These are phyloP conservation scores for Hydrochoerus hydrochaeris DNA, from an alignment of 2,113 vertebrate genomes.

Conservation along the genomic window DNA sequence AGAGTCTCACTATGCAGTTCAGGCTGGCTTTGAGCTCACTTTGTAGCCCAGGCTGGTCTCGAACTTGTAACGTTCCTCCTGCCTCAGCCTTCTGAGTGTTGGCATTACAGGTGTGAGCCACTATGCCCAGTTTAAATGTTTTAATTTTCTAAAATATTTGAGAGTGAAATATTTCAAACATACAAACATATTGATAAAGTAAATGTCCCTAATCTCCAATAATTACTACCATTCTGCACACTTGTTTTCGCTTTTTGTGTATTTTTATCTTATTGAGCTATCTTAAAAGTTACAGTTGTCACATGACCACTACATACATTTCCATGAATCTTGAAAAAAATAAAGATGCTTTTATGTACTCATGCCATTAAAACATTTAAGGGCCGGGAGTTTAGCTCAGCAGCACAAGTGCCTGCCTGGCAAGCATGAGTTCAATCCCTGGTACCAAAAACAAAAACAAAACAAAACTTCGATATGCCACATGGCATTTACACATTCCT, in stretches of 20 bases:
- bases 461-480: no score
- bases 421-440: no score
- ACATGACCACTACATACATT: not conserved
- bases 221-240: not conserved
- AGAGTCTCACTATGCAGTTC: no score
- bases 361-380: not conserved
- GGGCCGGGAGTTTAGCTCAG: no score
- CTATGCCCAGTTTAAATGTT: not conserved
- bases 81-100: no score
- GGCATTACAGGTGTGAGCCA: no score
- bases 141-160: constrained; percentile 31
- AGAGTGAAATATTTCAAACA: not conserved
- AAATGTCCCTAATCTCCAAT: not conserved
- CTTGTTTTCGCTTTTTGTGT: not conserved
- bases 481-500: no score
- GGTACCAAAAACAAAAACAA: no score
- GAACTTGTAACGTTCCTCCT: no score
- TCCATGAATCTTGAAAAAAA: not conserved
- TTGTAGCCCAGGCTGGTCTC: no score
- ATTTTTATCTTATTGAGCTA: constrained; percentile 1
- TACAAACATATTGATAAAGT: not conserved
- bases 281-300: not conserved
- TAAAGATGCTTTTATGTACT: not conserved
- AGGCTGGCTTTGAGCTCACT: no score
- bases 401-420: no score